A percentile compares a stretch with the other conserved stretches of the same genome.
These are phyloP conservation scores for Zaprionus tsacasi DNA, from an alignment of 1,140 invertebrate genomes.

Conservation along the genomic window DNA sequence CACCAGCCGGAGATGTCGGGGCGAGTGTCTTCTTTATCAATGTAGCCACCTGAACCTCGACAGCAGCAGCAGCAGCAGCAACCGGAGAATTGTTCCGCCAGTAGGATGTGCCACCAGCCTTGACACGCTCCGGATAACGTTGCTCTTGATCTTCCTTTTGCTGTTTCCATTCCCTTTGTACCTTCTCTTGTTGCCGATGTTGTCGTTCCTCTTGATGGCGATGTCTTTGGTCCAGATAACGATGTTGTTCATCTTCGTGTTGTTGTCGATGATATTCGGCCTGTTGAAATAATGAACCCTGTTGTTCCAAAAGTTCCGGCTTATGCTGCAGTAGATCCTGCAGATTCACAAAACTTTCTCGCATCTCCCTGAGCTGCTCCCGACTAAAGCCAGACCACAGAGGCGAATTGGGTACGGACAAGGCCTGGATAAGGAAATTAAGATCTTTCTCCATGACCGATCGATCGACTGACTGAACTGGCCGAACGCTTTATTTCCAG, in stretches of 20 bases:
- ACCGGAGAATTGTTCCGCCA: background rate
- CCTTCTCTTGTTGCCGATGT: background rate
- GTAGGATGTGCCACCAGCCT: slow-evolving; percentile 46
- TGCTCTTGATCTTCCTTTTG: background rate
- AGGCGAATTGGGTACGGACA: slow-evolving; percentile 47
- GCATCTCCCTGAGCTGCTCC: slow-evolving; percentile 52
- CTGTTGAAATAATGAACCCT: no score
- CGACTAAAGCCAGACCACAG: slow-evolving; percentile 38
- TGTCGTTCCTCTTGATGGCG: no score
- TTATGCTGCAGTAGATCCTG: slow-evolving; percentile 37
- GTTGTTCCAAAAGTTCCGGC: background rate
- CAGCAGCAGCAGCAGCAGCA: background rate
- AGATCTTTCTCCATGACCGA: slow-evolving; percentile 58
- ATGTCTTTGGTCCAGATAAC: no score
- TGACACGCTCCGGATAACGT: slow-evolving; percentile 25
- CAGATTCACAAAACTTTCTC: slow-evolving; percentile 50
- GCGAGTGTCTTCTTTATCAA: background rate
- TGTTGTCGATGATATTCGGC: background rate
- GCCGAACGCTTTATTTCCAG: background rate
- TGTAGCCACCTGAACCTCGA: background rate
- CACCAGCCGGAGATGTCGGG: no score
- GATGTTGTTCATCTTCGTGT: background rate
- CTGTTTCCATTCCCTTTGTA: background rate
- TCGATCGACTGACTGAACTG: no score
- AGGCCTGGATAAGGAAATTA: slow-evolving; percentile 58